These are phyloP conservation scores for Hypanus sabinus DNA, from an alignment of 2,113 vertebrate species.

Conservation along the genomic window DNA sequence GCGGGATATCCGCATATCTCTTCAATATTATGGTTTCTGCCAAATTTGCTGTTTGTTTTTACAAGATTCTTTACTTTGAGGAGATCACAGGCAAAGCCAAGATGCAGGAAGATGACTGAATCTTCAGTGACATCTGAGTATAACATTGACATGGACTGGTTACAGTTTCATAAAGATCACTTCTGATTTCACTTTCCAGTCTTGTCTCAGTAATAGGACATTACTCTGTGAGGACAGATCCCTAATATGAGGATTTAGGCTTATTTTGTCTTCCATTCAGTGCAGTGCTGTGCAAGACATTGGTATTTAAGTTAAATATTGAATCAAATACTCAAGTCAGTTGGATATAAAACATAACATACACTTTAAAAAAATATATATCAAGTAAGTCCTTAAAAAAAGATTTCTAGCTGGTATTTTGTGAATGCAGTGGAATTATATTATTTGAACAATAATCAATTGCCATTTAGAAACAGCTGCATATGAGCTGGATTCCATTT, in stretches of 20 bases:
- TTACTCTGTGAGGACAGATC: background rate
- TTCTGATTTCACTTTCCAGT: background rate
- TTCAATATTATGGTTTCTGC: no score
- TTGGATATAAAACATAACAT: background rate
- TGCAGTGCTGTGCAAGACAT: background rate
- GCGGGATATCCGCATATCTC: no score
- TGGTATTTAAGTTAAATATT: background rate
- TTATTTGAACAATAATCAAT: background rate
- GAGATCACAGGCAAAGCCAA: no score
- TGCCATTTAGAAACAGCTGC: background rate
- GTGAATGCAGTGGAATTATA: background rate
- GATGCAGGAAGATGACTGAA: no score
- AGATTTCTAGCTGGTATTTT: background rate
- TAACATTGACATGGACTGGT: no score
- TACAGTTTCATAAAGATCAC: background rate
- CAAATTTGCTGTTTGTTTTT: no score
- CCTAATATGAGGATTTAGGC: background rate
- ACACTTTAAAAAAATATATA: background rate
- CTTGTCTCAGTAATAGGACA: background rate
- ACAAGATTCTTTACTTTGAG: no score
- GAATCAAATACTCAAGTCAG: background rate
- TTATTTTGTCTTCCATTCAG: background rate
- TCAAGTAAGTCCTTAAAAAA: background rate
- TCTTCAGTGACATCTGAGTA: no score
- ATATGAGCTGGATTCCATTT: background rate